Evolutionary conservation across 1,140 invertebrate genomes (phyloP), one percentile per base, ranked within the genome.

Genomic region (Aphelinus atriplicis): DNA sequence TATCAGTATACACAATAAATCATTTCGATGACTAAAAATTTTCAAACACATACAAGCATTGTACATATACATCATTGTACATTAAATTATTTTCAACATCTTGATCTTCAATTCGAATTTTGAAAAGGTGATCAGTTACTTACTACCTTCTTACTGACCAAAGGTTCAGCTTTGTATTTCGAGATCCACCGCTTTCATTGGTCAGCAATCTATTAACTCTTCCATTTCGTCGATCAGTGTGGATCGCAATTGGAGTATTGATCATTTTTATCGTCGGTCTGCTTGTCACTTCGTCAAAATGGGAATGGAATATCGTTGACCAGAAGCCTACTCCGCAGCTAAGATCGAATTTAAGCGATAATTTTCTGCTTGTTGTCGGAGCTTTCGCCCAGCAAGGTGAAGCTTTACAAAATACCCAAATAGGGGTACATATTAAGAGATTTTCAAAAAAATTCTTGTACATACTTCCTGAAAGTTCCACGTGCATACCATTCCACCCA

Each of bases 181-280:
- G 90, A 47, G 89, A 91, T 82, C 92, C 92, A 5, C 91, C 92
- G 77, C 80, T 93, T 9, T 92, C 91, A 0, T 92, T 90, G 77
- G 89, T 92, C 43, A 90, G 88, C 69, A 92, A 93, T 79, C 88
- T 93, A 47, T 93, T 92, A 77, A 79, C 89, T 7, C 75, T 93
- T 51, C 91, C 92, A 0, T 93, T 93, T 78, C 84, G 89, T 70
- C 84, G 77, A 9, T 83, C 85, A 2, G 90, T 93, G 2, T 93
- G 92, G 92, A 83, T 89, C 43, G 89, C 90, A 26, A 88, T 71
- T 0, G 75, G 45, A 3, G 26, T 73, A 1, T 45, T 77, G 7
- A 53, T 77, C 9, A 7, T 42, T 2, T 0, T 69, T 3, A 77
- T 77, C 2, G 47, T 73, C 46, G 3, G 56, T 1, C 1, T 63